phyloP scores from a whole-genome alignment of 1,140 invertebrate genomes.

The Drosophila malerkotliana region DNA sequence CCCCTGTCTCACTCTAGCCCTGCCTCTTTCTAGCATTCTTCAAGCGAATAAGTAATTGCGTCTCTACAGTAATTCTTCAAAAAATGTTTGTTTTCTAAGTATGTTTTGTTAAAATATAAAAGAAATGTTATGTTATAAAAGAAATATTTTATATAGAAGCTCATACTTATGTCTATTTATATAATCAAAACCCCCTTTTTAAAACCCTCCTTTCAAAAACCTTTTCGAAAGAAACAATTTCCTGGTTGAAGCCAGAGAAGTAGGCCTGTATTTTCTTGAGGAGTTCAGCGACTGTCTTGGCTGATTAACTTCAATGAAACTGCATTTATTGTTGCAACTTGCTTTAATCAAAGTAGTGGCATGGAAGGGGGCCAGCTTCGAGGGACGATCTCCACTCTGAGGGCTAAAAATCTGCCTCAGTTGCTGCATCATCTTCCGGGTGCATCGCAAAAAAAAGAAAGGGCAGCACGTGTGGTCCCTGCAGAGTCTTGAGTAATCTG shows the following conservation, averaged over 20 bases:
- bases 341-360: slow-evolving; percentile 65
- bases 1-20: not conserved
- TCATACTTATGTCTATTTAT: no score
- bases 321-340: slow-evolving; percentile 78
- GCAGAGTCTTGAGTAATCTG: slow-evolving; percentile 17
- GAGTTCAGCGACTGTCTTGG: slow-evolving; percentile 63
- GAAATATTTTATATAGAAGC: no score
- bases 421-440: slow-evolving; percentile 73
- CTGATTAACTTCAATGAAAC: slow-evolving; percentile 82
- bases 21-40: slow-evolving; percentile 21
- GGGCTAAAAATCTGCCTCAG: slow-evolving; percentile 1
- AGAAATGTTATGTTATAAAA: no score
- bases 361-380: not conserved
- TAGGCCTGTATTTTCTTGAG: slow-evolving; percentile 2
- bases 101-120: no score
- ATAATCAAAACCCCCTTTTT: no score
- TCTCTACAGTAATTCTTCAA: slow-evolving; percentile 8
- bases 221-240: not conserved
- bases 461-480: slow-evolving; percentile 69
- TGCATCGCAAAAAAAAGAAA: slow-evolving; percentile 25
- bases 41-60: slow-evolving; percentile 67
- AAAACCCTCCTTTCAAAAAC: no score
- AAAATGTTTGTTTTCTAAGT: not conserved
- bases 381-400: not conserved
- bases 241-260: not conserved